Evolutionary conservation across 2,797 vertebrate genomes (phyloP).

Genomic region (Tangara arthus): DNA sequence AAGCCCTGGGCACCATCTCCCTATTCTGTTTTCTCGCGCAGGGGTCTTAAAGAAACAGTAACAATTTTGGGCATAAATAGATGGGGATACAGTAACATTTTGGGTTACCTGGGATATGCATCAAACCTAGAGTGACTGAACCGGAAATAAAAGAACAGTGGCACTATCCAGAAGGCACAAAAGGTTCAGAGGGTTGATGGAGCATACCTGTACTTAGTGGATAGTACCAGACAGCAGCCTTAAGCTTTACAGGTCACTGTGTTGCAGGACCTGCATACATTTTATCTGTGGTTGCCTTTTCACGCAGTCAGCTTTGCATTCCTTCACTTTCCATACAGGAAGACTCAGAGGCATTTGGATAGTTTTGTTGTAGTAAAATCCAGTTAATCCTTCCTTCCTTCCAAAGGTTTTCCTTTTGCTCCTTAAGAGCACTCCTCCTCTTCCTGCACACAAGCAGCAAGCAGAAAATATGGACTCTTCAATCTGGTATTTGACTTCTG

Average conservation of each 20-base stretch:
- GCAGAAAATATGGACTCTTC: not conserved
- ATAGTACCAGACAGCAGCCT: not conserved
- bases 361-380: not conserved
- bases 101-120: accelerated
- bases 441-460: not conserved
- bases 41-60: not conserved
- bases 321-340: not conserved
- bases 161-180: not conserved
- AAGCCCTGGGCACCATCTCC: not conserved
- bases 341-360: not conserved
- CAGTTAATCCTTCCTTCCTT: not conserved
- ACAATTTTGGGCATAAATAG: not conserved
- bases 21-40: not conserved
- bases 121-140: not conserved
- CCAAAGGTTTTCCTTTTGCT: not conserved
- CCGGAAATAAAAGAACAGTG: not conserved
- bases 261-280: not conserved
- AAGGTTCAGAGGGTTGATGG: not conserved
- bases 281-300: not conserved
- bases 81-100: not conserved
- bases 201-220: not conserved
- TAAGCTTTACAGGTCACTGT: not conserved
- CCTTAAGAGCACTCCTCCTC: not conserved
- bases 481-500: not conserved
- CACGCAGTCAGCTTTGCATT: not conserved